phyloP scores from a whole-genome alignment of 2,888 invertebrate species.

The Phortica magna region DNA sequence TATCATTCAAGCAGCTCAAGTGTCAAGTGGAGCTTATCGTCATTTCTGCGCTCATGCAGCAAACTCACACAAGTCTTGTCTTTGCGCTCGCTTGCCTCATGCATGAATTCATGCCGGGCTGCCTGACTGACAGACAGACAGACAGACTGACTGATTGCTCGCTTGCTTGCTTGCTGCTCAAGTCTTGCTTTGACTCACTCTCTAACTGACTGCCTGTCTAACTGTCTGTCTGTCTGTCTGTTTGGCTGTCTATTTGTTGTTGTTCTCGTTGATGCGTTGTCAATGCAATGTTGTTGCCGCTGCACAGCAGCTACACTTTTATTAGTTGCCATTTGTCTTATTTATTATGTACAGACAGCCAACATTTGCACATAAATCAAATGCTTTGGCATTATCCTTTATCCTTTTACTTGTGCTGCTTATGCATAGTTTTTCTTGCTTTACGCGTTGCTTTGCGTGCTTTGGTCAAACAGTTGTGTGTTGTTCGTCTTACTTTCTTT shows the following conservation, averaged over 20 bases:
- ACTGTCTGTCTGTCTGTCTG: neutral
- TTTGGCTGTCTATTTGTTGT: neutral
- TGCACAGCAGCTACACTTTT: neutral
- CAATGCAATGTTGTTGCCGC: neutral
- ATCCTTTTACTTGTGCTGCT: neutral
- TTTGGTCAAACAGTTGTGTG: too few relatives aligned
- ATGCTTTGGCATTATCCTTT: neutral
- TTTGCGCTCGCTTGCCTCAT: neutral
- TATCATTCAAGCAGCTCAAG: constrained; percentile 12
- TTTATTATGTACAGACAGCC: constrained; percentile 68
- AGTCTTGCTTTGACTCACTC: neutral
- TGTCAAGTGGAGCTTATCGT: neutral
- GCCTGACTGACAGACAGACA: neutral
- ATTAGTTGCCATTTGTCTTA: constrained; percentile 41
- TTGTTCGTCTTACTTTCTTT: neutral
- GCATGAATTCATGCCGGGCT: too few relatives aligned
- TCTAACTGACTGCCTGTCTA: neutral
- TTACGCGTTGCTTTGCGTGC: too few relatives aligned
- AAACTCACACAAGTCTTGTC: neutral
- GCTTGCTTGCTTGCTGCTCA: neutral
- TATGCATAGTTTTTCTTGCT: neutral
- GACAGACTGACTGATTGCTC: neutral
- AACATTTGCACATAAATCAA: constrained; percentile 69
- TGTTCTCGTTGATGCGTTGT: neutral
- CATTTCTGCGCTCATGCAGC: too few relatives aligned